A percentile compares a stretch with the other conserved stretches of the same genome.
These are phyloP conservation scores for Nemurella pictetii DNA, from an alignment of 2,888 invertebrate genomes.

Conservation along the genomic window DNA sequence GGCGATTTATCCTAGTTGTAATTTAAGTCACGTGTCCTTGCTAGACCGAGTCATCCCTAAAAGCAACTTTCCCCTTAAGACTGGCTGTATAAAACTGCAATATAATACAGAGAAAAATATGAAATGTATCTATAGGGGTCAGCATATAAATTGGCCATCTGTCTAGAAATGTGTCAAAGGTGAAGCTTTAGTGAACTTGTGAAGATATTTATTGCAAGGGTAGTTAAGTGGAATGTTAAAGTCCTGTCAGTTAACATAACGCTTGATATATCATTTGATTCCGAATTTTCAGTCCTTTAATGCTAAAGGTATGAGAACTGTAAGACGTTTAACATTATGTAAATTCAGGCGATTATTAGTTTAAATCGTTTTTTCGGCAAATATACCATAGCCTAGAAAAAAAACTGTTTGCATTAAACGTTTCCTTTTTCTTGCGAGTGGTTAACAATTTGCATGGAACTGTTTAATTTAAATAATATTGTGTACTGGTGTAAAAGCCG, in stretches of 20 bases:
- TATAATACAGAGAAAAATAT: not conserved
- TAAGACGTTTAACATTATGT: not conserved
- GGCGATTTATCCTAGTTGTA: slow-evolving; percentile 12
- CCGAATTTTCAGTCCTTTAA: not conserved
- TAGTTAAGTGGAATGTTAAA: not conserved
- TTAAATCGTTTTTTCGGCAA: not conserved
- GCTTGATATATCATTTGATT: not conserved
- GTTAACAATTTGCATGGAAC: not conserved
- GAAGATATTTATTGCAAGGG: not conserved
- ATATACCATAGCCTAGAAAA: not conserved
- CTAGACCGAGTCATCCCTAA: slow-evolving; percentile 1
- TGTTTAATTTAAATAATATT: not conserved
- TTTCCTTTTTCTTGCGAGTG: not conserved
- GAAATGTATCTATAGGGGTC: slow-evolving; percentile 3
- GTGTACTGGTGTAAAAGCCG: not conserved
- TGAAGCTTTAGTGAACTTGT: not conserved
- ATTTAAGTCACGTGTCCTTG: slow-evolving; percentile 11
- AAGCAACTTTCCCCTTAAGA: not conserved
- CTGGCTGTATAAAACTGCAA: not conserved
- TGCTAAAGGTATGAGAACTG: no score
- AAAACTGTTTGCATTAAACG: not conserved
- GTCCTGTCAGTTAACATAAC: not conserved
- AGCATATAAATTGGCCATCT: slow-evolving; percentile 8
- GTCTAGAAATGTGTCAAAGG: slow-evolving; percentile 3
- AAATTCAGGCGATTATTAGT: not conserved